A percentile compares a stretch with the other conserved stretches of the same genome.
Conservation (phyloP, 2,113 vertebrate genomes). For the Polypterus senegalus region DNA sequence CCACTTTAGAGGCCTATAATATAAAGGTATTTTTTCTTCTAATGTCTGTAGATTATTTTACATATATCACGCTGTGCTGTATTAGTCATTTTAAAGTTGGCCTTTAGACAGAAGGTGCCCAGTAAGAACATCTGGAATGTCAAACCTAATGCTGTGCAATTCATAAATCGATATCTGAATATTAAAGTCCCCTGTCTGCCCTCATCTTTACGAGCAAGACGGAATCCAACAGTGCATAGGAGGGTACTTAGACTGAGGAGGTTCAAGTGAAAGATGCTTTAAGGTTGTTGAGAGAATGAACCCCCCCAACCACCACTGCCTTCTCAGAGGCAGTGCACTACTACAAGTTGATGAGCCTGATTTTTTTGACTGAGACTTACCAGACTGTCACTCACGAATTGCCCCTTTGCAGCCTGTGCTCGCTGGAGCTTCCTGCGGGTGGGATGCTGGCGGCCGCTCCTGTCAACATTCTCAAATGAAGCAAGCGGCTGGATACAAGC, state of each 20-base stretch:
- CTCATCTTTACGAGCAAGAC: neutral
- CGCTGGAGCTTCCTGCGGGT: slow-evolving; percentile 48
- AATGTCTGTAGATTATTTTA: no score
- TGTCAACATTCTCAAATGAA: slow-evolving; percentile 62
- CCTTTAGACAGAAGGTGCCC: no score
- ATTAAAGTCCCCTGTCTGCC: neutral
- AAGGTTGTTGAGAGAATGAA: neutral
- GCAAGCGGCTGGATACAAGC: slow-evolving; percentile 41
- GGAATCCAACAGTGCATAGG: neutral
- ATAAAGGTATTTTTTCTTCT: no score
- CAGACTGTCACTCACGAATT: slow-evolving; percentile 60
- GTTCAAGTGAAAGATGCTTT: neutral
- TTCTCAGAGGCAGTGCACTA: neutral
- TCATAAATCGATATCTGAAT: neutral
- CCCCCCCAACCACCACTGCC: neutral
- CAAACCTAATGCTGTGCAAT: neutral
- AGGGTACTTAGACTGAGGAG: rapidly evolving
- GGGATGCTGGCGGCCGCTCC: slow-evolving; percentile 43
- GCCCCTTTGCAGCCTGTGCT: slow-evolving; percentile 52
- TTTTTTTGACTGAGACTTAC: slow-evolving; percentile 42
- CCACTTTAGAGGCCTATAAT: no score
- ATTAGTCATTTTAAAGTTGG: no score
- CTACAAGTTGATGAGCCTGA: slow-evolving; percentile 23
- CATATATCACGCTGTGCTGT: no score
- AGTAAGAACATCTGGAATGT: no score